Base-by-base conservation (phyloP, 1,140 invertebrate genomes). In the Bradynema listronoti region DNA sequence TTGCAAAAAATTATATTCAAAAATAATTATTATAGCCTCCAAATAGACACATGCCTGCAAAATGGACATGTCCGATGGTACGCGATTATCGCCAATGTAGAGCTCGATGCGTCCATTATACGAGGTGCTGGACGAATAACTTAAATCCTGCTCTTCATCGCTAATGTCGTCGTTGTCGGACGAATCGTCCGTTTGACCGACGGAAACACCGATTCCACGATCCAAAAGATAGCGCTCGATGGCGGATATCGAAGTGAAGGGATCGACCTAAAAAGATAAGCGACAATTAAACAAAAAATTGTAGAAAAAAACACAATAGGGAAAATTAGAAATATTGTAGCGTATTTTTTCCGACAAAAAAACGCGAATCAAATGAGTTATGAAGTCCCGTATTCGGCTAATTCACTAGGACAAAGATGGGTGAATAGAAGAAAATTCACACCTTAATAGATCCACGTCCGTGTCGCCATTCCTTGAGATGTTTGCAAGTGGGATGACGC, bases 61-160 rank as follows among this genome's bases (percentile, higher is more conserved):
- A 39, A 70, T 91, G 4, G 93, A 97, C 91, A 97, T 97, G 78
- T 95, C 95, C 77, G 96, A 95, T 19, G 94, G 92, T 68, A 98
- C 79, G 33, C 91, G 84, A 63, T 88, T 86, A 66, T 96, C 91
- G 4, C 89, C 90, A 63, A 98, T 95, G 56, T 96, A 82, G 79
- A 99, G 95, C 79, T 98, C 91, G 51, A 98, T 81, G 76, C 91
- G 53, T 5, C 71, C 70, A 19, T 55, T 51, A 32, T 70, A 63
- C 34, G 59, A 34, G 7, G 42, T 0, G 11, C 34, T 49, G 16
- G 47, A 34, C 36, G 59, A 54, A 27, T 66, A 47, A 27, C 55
- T 69, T 36, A 68, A 34, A 32, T 68, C 69, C 69, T 81, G 79
- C 68, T 81, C 81, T 56, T 80, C 81, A 24, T 79, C 72, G 61